Percentiles rank a stretch among this genome's conserved stretches.
phyloP scores from a whole-genome alignment of 1,140 invertebrate species.

The Dendrolimus punctatus region DNA sequence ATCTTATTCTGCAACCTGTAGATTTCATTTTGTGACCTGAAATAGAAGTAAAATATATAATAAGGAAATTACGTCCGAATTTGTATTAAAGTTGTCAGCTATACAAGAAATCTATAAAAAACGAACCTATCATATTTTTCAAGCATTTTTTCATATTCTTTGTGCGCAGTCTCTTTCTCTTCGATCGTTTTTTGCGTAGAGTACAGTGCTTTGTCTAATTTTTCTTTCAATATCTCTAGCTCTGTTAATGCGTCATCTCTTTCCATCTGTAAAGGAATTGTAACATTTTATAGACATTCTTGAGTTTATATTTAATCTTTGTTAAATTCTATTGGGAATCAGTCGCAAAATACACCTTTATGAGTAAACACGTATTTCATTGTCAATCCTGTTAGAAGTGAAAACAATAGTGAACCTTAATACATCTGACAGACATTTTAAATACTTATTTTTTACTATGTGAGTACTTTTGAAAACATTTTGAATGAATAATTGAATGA shows the following conservation, averaged over 20 bases:
- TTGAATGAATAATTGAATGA: too few species aligned
- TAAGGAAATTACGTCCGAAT: background rate
- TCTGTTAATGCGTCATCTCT: slow-evolving; percentile 88
- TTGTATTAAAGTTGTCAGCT: background rate
- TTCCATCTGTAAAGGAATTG: slow-evolving; percentile 79
- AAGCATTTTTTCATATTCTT: slow-evolving; percentile 92
- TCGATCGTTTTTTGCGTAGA: slow-evolving; percentile 86
- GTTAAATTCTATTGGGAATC: too few species aligned
- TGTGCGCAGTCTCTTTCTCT: slow-evolving; percentile 89
- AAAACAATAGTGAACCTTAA: too few species aligned
- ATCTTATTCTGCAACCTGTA: slow-evolving; percentile 90
- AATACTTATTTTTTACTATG: too few species aligned
- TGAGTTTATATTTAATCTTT: too few species aligned
- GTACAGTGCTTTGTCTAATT: slow-evolving; percentile 88
- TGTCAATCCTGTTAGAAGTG: too few species aligned
- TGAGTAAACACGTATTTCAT: too few species aligned
- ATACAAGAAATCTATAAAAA: slow-evolving; percentile 12
- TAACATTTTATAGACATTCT: too few species aligned
- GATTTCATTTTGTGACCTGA: slow-evolving; percentile 88
- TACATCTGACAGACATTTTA: too few species aligned
- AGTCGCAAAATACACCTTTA: too few species aligned
- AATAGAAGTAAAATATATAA: slow-evolving; percentile 27
- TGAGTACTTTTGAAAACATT: too few species aligned
- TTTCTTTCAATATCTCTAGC: slow-evolving; percentile 90
- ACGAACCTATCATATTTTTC: slow-evolving; percentile 93